These are phyloP conservation scores for Latrodectus hesperus DNA, from an alignment of 2,888 invertebrate genomes.

Conservation along the genomic window DNA sequence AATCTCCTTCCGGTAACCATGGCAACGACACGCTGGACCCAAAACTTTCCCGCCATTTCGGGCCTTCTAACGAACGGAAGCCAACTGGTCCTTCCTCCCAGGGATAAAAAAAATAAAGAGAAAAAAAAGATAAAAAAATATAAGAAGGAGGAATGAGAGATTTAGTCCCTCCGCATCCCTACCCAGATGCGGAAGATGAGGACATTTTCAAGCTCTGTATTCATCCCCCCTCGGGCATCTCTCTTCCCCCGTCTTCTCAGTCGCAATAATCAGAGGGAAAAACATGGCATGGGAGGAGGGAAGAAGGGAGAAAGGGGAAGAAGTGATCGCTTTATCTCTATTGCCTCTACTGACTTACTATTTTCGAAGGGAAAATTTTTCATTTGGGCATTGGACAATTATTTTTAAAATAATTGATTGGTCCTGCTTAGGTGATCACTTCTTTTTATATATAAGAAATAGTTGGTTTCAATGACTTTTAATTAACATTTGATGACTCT, in stretches of 20 bases:
- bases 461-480: no score
- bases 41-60: slow-evolving; percentile 65
- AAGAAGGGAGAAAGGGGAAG: not conserved
- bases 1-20: slow-evolving; percentile 40
- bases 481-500: no score
- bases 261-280: slow-evolving; percentile 30
- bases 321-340: slow-evolving; percentile 50
- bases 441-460: no score
- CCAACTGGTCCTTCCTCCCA: slow-evolving; percentile 6
- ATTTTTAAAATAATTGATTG: no score
- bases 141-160: slow-evolving; percentile 28
- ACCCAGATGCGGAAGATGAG: slow-evolving; percentile 28
- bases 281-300: slow-evolving; percentile 25
- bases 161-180: slow-evolving; percentile 18
- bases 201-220: slow-evolving; percentile 52
- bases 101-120: not conserved
- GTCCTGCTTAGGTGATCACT: no score
- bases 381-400: not conserved
- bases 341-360: slow-evolving; percentile 31
- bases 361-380: slow-evolving; percentile 22
- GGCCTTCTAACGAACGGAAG: slow-evolving; percentile 64
- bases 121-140: not conserved
- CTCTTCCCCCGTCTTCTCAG: slow-evolving; percentile 4
- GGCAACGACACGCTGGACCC: slow-evolving; percentile 66
- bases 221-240: slow-evolving; percentile 21